These are phyloP conservation scores for Puntigrus tetrazona DNA, from an alignment of 2,113 vertebrate species.

Conservation along the genomic window DNA sequence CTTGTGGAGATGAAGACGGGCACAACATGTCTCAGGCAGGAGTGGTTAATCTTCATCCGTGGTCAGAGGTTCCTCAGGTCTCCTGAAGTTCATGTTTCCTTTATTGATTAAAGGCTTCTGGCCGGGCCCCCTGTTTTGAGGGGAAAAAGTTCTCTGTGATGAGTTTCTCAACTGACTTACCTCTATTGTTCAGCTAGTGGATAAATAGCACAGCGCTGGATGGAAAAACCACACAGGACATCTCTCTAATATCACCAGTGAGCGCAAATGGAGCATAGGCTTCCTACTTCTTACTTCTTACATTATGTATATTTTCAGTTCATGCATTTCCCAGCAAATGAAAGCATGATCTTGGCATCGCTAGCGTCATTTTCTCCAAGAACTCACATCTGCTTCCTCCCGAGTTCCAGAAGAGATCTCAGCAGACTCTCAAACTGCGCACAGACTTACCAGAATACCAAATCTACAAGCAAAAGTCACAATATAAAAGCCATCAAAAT, in stretches of 20 bases:
- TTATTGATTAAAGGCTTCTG: slow-evolving; percentile 79
- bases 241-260: neutral
- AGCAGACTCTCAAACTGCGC: neutral
- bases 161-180: slow-evolving; percentile 72
- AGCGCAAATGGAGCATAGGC: neutral
- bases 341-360: neutral
- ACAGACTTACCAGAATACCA: neutral
- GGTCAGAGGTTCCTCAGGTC: slow-evolving; percentile 72
- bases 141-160: slow-evolving; percentile 74
- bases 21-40: slow-evolving; percentile 74
- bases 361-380: neutral
- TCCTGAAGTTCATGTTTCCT: slow-evolving; percentile 76
- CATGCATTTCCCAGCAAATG: neutral
- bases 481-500: no score
- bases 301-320: neutral
- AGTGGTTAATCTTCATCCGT: slow-evolving; percentile 81
- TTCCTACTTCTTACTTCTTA: neutral
- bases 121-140: slow-evolving; percentile 67
- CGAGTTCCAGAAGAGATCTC: neutral
- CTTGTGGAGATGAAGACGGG: slow-evolving; percentile 77
- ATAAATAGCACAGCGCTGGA: neutral
- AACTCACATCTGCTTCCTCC: neutral
- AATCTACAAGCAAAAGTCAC: neutral
- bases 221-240: neutral
- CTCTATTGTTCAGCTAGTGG: slow-evolving; percentile 63